phyloP scores from a whole-genome alignment of 2,888 invertebrate species.

The Sycophila texana region DNA sequence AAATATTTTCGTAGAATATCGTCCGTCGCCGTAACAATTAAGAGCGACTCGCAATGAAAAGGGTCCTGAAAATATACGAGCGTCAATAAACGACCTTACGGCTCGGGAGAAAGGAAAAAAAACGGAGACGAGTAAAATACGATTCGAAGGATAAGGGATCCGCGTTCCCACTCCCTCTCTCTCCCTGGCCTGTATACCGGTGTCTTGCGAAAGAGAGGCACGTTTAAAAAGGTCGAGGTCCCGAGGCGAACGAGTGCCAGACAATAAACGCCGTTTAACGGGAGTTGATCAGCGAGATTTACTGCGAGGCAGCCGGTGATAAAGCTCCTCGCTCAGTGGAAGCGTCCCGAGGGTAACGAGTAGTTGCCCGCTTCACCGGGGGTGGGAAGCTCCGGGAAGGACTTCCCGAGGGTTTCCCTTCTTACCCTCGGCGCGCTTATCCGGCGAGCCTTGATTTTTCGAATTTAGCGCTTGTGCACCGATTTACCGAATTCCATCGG shows the following conservation, averaged over 20 bases:
- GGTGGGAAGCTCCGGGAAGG: neutral
- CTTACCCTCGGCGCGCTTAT: neutral
- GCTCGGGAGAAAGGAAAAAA: conserved; percentile 26
- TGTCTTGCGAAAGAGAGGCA: conserved; percentile 22
- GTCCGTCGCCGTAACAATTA: conserved; percentile 31
- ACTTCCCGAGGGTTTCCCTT: neutral
- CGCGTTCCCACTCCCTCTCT: neutral
- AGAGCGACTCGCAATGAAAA: conserved; percentile 36
- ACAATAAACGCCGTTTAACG: conserved; percentile 46
- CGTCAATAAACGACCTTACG: conserved; percentile 34
- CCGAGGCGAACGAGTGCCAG: conserved; percentile 32
- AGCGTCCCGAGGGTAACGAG: conserved; percentile 14
- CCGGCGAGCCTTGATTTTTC: neutral
- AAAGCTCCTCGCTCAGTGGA: conserved; percentile 17
- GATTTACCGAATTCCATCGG: neutral
- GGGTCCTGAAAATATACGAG: conserved; percentile 39
- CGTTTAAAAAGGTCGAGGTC: neutral
- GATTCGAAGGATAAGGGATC: neutral
- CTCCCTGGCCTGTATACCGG: conserved; percentile 8
- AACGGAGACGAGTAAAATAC: conserved; percentile 6
- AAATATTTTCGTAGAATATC: neutral
- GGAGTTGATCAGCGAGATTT: conserved; percentile 51
- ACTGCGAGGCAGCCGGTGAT: conserved; percentile 37
- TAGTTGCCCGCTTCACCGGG: neutral
- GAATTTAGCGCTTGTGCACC: neutral